A percentile compares a stretch with the other conserved stretches of the same genome.
phyloP scores from a whole-genome alignment of 2,888 invertebrate genomes.

The Brachypalpus laphriformis region DNA sequence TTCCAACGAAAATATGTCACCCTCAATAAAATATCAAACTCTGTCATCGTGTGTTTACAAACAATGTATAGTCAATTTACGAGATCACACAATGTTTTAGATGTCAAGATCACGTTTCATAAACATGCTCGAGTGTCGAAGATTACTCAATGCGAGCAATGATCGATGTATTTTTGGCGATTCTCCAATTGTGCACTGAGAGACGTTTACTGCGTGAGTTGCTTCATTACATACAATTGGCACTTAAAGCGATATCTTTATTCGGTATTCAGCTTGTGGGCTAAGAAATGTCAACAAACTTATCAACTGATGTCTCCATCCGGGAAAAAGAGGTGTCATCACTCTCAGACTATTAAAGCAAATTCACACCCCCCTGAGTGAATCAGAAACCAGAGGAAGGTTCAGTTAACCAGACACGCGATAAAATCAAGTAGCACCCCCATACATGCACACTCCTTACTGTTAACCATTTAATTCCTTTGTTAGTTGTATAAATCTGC shows the following conservation, averaged over 20 bases:
- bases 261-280: background rate
- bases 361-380: background rate
- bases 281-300: constrained; percentile 24
- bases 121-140: constrained; percentile 34
- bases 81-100: constrained; percentile 21
- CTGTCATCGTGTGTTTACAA: constrained; percentile 13
- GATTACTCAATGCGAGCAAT: constrained; percentile 43
- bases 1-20: constrained; percentile 16
- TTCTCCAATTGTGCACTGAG: constrained; percentile 29
- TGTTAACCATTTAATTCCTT: constrained; percentile 35
- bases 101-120: constrained; percentile 67
- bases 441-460: background rate
- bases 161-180: constrained; percentile 48
- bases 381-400: background rate
- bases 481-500: constrained; percentile 18
- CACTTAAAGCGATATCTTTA: constrained; percentile 13
- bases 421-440: constrained; percentile 23
- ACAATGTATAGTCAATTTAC: constrained; percentile 27
- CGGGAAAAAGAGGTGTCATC: background rate
- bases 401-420: constrained; percentile 17
- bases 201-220: constrained; percentile 20
- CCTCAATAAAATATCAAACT: constrained; percentile 33
- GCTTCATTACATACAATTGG: constrained; percentile 36
- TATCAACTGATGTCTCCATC: background rate
- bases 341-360: background rate